These are phyloP conservation scores for Falco novaeseelandiae DNA, from an alignment of 2,797 vertebrate species.

Conservation along the genomic window DNA sequence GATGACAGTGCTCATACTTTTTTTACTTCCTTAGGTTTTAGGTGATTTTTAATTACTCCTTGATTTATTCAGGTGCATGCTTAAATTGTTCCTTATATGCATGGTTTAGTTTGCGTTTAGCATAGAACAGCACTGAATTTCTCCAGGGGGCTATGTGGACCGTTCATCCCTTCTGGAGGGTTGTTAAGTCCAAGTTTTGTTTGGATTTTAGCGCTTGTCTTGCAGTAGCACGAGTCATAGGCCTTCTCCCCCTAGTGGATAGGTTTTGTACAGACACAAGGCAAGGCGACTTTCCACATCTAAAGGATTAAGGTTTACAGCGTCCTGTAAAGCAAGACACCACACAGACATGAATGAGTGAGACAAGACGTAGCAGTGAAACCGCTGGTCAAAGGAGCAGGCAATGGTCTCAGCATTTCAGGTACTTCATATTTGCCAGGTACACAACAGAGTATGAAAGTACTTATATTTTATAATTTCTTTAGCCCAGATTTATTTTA, in stretches of 20 bases:
- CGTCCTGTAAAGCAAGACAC: not conserved
- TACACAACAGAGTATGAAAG: not conserved
- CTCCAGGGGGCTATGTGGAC: not conserved
- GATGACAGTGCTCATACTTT: not conserved
- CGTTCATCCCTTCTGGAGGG: not conserved
- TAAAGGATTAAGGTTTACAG: not conserved
- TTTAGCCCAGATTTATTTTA: not conserved
- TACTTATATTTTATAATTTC: not conserved
- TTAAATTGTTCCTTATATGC: not conserved
- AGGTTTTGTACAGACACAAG: not conserved
- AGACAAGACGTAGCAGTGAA: not conserved
- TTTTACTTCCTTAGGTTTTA: not conserved
- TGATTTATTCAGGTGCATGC: not conserved
- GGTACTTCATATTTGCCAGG: not conserved
- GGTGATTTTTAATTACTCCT: not conserved
- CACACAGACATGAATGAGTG: not conserved
- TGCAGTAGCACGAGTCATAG: not conserved
- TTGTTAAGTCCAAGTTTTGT: not conserved
- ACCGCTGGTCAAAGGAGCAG: not conserved
- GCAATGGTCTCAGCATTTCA: not conserved
- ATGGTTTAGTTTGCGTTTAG: not conserved
- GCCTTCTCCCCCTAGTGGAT: not conserved
- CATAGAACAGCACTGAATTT: not conserved
- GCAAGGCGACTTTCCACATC: not conserved
- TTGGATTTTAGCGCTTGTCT: not conserved